These are phyloP conservation scores for Elaphurus davidianus DNA, from an alignment of 2,113 vertebrate species.

Conservation along the genomic window DNA sequence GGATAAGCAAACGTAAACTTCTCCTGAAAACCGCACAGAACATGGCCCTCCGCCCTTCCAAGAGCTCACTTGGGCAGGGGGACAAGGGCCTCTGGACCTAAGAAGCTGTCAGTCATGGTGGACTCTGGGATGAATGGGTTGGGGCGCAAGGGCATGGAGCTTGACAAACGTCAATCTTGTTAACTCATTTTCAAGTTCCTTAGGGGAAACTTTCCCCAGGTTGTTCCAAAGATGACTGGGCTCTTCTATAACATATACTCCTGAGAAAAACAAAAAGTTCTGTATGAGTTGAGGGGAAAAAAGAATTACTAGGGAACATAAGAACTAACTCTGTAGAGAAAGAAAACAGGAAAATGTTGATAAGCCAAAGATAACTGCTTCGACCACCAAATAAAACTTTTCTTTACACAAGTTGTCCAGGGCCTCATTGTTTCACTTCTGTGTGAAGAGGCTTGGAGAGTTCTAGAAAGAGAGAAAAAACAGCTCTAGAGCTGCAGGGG, in stretches of 20 bases:
- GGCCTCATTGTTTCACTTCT: not conserved
- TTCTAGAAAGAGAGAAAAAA: not conserved
- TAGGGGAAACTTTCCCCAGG: not conserved
- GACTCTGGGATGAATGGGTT: not conserved
- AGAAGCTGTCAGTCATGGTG: not conserved
- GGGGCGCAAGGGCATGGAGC: fast-evolving
- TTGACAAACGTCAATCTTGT: too few relatives aligned
- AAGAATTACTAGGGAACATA: not conserved
- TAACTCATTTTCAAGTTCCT: not conserved
- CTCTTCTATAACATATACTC: not conserved
- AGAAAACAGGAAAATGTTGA: not conserved
- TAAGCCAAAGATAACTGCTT: not conserved
- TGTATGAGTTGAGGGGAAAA: not conserved
- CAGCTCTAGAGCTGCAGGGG: not conserved
- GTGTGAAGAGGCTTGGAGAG: not conserved
- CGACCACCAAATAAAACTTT: not conserved
- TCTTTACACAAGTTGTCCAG: not conserved
- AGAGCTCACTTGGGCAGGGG: not conserved
- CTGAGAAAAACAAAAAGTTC: not conserved
- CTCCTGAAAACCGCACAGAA: not conserved
- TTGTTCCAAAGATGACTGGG: not conserved
- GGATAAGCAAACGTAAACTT: conserved; percentile 26
- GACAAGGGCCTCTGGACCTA: too few relatives aligned
- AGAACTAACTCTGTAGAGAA: not conserved
- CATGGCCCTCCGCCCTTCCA: not conserved